A percentile compares a stretch with the other conserved stretches of the same genome.
phyloP scores from a whole-genome alignment of 2,797 vertebrate species.

The Pseudochirops cupreus region DNA sequence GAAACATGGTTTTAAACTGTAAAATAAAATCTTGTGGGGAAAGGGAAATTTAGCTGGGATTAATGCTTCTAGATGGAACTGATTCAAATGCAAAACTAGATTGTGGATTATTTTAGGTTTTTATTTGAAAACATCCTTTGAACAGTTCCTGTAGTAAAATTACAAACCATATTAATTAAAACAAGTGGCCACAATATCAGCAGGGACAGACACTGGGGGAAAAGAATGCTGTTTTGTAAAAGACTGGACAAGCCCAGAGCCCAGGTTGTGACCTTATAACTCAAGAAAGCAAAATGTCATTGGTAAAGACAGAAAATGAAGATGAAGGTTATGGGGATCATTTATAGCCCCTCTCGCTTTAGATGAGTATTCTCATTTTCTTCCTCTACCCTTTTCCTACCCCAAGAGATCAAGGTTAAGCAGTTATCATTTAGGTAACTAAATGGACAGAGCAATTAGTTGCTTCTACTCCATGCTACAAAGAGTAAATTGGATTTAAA shows the following conservation, averaged over 20 bases:
- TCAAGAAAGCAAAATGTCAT: not conserved
- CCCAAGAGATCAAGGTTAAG: not conserved
- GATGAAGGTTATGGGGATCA: not conserved
- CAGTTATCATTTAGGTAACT: not conserved
- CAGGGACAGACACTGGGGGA: not conserved
- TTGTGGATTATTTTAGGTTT: not conserved
- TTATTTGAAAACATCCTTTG: not conserved
- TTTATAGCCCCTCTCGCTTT: not conserved
- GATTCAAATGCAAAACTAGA: not conserved
- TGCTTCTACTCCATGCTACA: not conserved
- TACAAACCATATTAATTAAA: not conserved
- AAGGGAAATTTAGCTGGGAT: constrained; percentile 31
- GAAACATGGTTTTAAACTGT: not conserved
- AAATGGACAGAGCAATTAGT: not conserved
- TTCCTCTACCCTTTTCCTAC: not conserved
- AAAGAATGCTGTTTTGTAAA: not conserved
- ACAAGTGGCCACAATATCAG: not conserved
- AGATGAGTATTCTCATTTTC: not conserved
- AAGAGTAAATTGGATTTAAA: not conserved
- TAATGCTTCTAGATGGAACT: not conserved
- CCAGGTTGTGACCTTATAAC: not conserved
- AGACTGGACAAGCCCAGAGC: not conserved
- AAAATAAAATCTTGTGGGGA: not conserved
- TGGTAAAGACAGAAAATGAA: not conserved
- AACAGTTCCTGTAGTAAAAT: not conserved